A percentile compares a stretch with the other conserved stretches of the same genome.
phyloP scores from a whole-genome alignment of 2,888 invertebrate species.

The Spicauda simplicius region DNA sequence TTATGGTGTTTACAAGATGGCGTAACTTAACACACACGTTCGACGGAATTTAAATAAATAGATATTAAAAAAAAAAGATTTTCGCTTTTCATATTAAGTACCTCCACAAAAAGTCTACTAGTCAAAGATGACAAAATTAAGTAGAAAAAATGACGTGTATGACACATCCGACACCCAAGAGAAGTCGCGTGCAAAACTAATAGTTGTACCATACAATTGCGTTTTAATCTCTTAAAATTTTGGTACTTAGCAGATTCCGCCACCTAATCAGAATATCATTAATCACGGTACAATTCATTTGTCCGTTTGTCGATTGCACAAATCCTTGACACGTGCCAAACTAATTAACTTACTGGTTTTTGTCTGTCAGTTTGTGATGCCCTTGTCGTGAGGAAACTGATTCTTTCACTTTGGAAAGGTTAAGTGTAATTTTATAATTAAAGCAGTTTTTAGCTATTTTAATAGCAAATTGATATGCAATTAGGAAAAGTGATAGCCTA shows the following conservation, averaged over 20 bases:
- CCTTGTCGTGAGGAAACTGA: background rate
- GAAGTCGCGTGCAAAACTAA: background rate
- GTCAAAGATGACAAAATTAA: too few relatives aligned
- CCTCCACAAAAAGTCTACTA: too few relatives aligned
- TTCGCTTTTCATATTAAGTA: too few relatives aligned
- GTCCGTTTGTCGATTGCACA: conserved; percentile 35
- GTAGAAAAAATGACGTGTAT: background rate
- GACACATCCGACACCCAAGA: background rate
- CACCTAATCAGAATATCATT: conserved; percentile 45
- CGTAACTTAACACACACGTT: too few relatives aligned
- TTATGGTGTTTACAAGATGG: too few relatives aligned
- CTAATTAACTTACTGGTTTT: conserved; percentile 43
- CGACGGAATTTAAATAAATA: too few relatives aligned
- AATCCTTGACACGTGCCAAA: conserved; percentile 20
- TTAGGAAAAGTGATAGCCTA: too few relatives aligned
- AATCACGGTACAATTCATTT: conserved; percentile 44
- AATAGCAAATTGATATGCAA: too few relatives aligned
- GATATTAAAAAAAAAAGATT: too few relatives aligned
- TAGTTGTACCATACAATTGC: background rate
- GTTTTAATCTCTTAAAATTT: conserved; percentile 6
- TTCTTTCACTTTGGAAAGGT: conserved; percentile 21
- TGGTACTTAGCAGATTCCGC: conserved; percentile 1
- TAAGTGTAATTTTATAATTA: conserved; percentile 2
- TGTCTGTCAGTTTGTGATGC: conserved; percentile 34
- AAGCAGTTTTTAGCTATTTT: background rate